Conservation (phyloP, 2,888 invertebrate genomes). For the Chorisops tibialis region DNA sequence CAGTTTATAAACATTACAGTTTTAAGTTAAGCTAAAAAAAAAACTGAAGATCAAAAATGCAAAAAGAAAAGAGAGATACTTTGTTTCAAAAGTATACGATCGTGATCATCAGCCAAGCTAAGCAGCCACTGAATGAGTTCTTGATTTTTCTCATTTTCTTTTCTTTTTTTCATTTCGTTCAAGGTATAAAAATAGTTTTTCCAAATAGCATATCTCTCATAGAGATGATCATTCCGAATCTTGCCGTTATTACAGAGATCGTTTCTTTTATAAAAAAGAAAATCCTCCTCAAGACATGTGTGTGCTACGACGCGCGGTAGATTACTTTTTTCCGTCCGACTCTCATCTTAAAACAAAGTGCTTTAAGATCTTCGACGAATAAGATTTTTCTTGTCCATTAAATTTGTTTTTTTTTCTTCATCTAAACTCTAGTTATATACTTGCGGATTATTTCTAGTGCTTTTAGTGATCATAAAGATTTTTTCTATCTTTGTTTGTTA, state of each 20-base stretch:
- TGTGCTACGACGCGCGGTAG: neutral
- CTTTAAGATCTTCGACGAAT: neutral
- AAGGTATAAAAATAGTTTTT: slow-evolving; percentile 21
- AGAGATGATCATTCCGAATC: neutral
- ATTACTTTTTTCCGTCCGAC: slow-evolving; percentile 8
- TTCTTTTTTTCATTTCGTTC: neutral
- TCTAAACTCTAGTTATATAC: no score
- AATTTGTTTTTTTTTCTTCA: slow-evolving; percentile 2
- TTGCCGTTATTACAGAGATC: neutral
- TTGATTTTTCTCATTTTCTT: neutral
- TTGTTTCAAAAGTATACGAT: no score
- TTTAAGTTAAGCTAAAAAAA: no score
- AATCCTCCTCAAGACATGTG: slow-evolving; percentile 15
- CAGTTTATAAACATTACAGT: no score
- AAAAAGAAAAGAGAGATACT: no score
- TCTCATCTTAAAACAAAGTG: slow-evolving; percentile 6
- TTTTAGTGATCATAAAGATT: no score
- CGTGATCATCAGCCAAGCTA: neutral
- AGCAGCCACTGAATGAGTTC: slow-evolving; percentile 16
- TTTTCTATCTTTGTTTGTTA: no score
- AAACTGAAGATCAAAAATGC: no score
- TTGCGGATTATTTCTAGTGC: no score
- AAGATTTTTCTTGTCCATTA: neutral
- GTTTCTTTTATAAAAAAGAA: slow-evolving; percentile 18
- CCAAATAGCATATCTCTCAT: slow-evolving; percentile 8